Percentiles rank a stretch among this genome's conserved stretches.
Conservation (phyloP, 2,888 invertebrate genomes). For the Sarcophaga subvicina region DNA sequence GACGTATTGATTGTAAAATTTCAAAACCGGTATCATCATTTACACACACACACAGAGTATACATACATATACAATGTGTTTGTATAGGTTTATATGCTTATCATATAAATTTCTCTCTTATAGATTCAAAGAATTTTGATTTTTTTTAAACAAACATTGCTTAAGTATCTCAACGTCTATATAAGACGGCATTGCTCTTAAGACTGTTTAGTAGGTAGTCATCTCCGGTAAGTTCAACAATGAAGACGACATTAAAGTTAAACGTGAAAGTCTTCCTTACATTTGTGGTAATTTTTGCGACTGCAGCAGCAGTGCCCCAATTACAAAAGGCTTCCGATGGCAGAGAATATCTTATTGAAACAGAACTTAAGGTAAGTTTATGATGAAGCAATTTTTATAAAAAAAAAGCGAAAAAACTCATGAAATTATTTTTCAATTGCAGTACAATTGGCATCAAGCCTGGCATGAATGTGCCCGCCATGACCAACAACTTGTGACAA, state of each 20-base stretch:
- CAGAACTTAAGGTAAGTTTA: constrained; percentile 33
- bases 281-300: neutral
- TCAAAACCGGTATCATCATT: no score
- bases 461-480: constrained; percentile 27
- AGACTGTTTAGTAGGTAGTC: neutral
- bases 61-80: no score
- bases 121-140: no score
- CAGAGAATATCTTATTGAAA: constrained; percentile 45
- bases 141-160: no score
- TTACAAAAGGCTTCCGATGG: constrained; percentile 17
- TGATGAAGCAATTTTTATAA: neutral
- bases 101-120: no score
- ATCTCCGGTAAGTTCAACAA: neutral
- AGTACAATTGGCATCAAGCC: constrained; percentile 53
- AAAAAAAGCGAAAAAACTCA: neutral
- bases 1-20: no score
- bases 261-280: neutral
- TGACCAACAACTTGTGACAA: neutral
- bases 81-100: no score
- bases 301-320: neutral
- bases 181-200: neutral
- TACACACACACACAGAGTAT: no score
- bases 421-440: neutral
- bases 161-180: neutral
- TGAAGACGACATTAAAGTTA: neutral